These are phyloP conservation scores for Calidris pugnax DNA, from an alignment of 2,113 vertebrate genomes.

Conservation along the genomic window DNA sequence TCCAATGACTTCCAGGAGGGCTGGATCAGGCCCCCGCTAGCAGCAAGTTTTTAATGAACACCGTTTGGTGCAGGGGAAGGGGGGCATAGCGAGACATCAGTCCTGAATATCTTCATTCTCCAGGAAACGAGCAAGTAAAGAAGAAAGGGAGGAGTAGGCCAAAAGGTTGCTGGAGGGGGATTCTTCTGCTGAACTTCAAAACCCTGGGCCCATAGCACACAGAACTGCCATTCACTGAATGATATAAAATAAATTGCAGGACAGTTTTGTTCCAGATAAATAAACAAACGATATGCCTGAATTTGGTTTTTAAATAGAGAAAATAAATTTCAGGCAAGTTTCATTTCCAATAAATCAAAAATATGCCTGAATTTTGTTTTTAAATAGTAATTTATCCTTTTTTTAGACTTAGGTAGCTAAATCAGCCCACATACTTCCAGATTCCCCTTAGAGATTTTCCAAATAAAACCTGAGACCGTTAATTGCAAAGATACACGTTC, in stretches of 20 bases:
- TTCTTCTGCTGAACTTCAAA: constrained; percentile 14
- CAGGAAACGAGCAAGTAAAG: neutral
- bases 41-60: constrained; percentile 62
- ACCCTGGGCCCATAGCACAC: neutral
- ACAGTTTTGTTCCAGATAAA: neutral
- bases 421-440: neutral
- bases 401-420: neutral
- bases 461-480: neutral
- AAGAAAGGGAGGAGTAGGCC: constrained; percentile 12
- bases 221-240: rapidly evolving
- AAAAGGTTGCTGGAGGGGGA: constrained; percentile 9
- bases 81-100: neutral
- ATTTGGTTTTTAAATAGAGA: neutral
- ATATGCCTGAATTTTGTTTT: neutral
- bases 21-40: constrained; percentile 54
- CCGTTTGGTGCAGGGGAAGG: neutral
- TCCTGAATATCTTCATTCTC: neutral
- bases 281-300: neutral
- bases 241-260: neutral
- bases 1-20: constrained; percentile 48
- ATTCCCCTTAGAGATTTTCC: neutral
- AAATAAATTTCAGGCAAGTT: neutral
- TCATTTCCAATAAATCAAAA: neutral
- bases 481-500: neutral
- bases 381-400: neutral